Base-by-base conservation (phyloP, 1,140 invertebrate genomes). In the Cepaea nemoralis region DNA sequence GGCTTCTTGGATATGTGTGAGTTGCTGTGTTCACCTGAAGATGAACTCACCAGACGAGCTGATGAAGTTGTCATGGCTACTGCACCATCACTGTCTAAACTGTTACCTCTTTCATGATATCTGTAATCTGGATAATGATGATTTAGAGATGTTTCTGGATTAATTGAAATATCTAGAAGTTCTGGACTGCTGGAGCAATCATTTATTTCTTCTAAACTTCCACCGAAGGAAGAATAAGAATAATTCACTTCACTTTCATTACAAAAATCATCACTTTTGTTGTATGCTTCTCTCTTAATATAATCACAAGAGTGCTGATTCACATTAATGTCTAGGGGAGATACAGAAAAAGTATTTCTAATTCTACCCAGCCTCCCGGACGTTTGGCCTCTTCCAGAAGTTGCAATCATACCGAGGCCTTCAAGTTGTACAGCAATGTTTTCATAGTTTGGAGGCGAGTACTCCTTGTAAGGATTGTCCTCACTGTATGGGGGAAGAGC, bases 401-500 rank as follows among this genome's bases (percentile, higher is more conserved):
- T 3, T 35, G 42, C 19, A 48, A 45, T 27, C 27, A 3, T 5
- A 37, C 33, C 24, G 1, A 48, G 31, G 22, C 33, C 40, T 35
- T 35, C 12, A 50, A 75, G 50, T 12, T 71, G 35, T 12, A 39
- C 5, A 24, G 37, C 83, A 50, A 88, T 79, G 8, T 87, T 81
- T 50, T 86, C 86, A 78, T 89, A 89, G 50, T 69, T 40, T 31
- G 88, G 88, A 0, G 88, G 88, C 81, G 82, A 88, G 27, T 81
- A 82, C 45, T 87, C 83, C 76, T 86, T 87, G 63, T 82, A 82
- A 22, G 84, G 84, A 79, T 89, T 85, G 22, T 76, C 80, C 48
- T 86, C 82, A 45, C 81, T 82, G 39, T 89, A 89, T 24, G 86
- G 87, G 19, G 88, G 88, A 67, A 89, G 84, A 74, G 87, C 83